Percentiles rank a stretch among this genome's conserved stretches.
Evolutionary conservation across 2,797 vertebrate species (phyloP).

Genomic region (Trachurus trachurus): DNA sequence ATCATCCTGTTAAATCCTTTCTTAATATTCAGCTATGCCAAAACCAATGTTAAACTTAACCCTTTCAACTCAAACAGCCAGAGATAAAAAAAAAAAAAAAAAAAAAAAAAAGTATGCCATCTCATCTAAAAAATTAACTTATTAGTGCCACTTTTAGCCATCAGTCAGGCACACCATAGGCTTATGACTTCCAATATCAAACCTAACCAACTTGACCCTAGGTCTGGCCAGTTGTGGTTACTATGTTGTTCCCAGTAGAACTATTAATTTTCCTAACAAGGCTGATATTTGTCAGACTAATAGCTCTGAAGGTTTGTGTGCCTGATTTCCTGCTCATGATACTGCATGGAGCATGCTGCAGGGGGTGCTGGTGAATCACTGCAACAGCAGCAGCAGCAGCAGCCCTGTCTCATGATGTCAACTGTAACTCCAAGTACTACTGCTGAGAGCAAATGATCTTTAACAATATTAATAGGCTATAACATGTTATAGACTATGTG

Average conservation of each 20-base stretch:
- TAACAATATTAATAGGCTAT: neutral
- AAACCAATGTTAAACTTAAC: neutral
- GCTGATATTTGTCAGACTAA: neutral
- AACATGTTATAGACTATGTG: neutral
- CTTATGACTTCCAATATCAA: neutral
- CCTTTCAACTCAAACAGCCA: neutral
- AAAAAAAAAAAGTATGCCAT: no score
- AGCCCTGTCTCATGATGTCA: slow-evolving; percentile 19
- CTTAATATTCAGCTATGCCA: neutral
- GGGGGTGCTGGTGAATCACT: slow-evolving; percentile 63
- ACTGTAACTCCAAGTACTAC: slow-evolving; percentile 31
- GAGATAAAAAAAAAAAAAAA: neutral
- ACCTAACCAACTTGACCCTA: no score
- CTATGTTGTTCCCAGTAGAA: no score
- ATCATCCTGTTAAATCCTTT: neutral
- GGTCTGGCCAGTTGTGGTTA: neutral
- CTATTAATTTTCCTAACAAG: neutral
- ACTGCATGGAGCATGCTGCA: slow-evolving; percentile 40
- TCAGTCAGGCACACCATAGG: neutral
- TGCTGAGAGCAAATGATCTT: slow-evolving; percentile 7
- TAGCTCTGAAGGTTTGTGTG: neutral
- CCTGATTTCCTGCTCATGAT: neutral
- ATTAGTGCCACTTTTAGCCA: neutral
- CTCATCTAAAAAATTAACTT: no score
- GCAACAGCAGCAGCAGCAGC: slow-evolving; percentile 15